Conservation (phyloP, 2,113 vertebrate species). For the Perca schrenkii region DNA sequence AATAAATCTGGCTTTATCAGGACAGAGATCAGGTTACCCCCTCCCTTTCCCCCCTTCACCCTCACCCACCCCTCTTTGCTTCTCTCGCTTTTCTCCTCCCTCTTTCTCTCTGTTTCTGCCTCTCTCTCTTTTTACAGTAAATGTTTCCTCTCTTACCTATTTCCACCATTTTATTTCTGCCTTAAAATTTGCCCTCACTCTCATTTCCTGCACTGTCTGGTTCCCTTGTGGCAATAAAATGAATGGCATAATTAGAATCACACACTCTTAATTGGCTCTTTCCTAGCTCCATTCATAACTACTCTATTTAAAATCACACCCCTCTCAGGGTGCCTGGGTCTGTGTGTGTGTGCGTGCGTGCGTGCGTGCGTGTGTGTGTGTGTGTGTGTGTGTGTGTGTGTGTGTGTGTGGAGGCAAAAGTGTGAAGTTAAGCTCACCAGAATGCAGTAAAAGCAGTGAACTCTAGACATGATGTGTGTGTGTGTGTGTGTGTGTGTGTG, state of each 20-base stretch:
- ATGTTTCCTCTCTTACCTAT: conserved; percentile 22
- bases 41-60: not conserved
- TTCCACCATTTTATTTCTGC: conserved; percentile 45
- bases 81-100: not conserved
- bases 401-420: conserved; percentile 67
- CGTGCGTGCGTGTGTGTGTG: no score
- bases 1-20: conserved; percentile 82
- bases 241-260: conserved; percentile 79
- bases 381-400: conserved; percentile 30
- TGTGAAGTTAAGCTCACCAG: conserved; percentile 77
- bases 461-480: conserved; percentile 37
- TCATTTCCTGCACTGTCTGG: conserved; percentile 58
- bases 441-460: conserved; percentile 70
- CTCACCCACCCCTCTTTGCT: conserved; percentile 21
- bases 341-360: conserved; percentile 37
- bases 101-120: not conserved
- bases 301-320: conserved; percentile 71
- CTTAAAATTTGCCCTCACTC: conserved; percentile 24
- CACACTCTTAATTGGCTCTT: conserved; percentile 78
- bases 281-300: conserved; percentile 75
- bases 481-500: conserved; percentile 5
- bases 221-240: conserved; percentile 66
- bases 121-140: not conserved
- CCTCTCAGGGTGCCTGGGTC: conserved; percentile 40
- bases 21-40: conserved; percentile 75